Evolutionary conservation across 2,797 vertebrate species (phyloP), one percentile per base, ranked within the genome.

Genomic region (Enteromius afrohamiltoni): DNA sequence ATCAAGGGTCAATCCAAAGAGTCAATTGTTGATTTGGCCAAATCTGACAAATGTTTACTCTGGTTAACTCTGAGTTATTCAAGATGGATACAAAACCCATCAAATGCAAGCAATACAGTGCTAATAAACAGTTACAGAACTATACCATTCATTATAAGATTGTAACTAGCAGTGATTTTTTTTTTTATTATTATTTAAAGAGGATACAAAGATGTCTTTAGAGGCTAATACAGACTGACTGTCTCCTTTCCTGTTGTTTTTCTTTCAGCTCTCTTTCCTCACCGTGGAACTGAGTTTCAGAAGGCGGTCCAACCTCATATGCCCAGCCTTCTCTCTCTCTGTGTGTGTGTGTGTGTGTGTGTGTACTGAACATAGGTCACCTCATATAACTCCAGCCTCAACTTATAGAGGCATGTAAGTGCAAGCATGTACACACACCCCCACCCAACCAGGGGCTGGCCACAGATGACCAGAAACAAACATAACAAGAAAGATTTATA

Each of bases 341-440:
- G 0, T 82, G 42, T 62, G 76, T 62, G 82, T 26, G 0, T 82
- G 42, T 62, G 82, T 26, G 0, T 82, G 42, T 62, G 82, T 34
- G 49, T 74, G 77, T 53, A 42, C 62, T n/a, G 73, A 83, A 68
- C 77, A 65, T 77, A 58, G 81, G 73, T 83, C 81, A 83, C 23
- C 79, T 77, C 51, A 42, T 23, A 69, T 5, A 75, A 62, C 68
- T 40, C n/a, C 29, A 58, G 34, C 47, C 77, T 40, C 34, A 47
- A 74, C 60, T 34, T 31, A 79, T 45, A 79, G 19, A 21, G 21
- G 23, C 68, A n/a, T 75, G 11, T 21, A 79, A 23, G 26, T 21
- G 10, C 51, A 77, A 49, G 45, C 6, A 42, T 74, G 45, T 55
- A 6, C 21, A 47, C 37, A 19, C 31, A 21, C 11, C 19, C 19